Evolutionary conservation across 2,888 invertebrate species (phyloP).

Genomic region (Pemphredon lugubris): DNA sequence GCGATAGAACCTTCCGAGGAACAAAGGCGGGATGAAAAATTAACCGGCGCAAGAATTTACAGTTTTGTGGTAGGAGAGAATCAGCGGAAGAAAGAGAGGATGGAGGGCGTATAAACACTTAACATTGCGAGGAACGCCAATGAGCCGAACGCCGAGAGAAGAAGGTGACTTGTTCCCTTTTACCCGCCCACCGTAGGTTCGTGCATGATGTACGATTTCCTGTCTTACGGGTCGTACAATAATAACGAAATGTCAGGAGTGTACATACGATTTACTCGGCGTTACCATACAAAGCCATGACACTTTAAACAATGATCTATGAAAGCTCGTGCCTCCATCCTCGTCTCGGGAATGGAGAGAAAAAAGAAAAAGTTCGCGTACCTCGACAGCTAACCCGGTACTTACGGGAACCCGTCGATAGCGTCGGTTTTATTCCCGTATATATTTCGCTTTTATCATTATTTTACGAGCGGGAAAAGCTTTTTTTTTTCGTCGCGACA

Average conservation of each 20-base stretch:
- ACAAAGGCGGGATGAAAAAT: not conserved
- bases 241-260: slow-evolving; percentile 69
- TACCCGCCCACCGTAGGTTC: slow-evolving; percentile 68
- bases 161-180: slow-evolving; percentile 68
- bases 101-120: slow-evolving; percentile 53
- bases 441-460: too few relatives aligned
- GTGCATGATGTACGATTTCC: slow-evolving; percentile 69
- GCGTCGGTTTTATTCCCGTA: too few relatives aligned
- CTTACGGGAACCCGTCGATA: too few relatives aligned
- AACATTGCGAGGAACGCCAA: slow-evolving; percentile 56
- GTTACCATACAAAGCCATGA: slow-evolving; percentile 64
- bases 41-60: slow-evolving; percentile 17
- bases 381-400: too few relatives aligned
- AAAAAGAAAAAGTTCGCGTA: too few relatives aligned
- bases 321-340: slow-evolving; percentile 37
- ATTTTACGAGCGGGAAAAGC: too few relatives aligned
- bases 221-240: slow-evolving; percentile 66
- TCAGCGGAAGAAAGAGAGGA: slow-evolving; percentile 11
- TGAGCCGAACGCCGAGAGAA: slow-evolving; percentile 55
- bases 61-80: slow-evolving; percentile 7
- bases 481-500: too few relatives aligned
- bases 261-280: slow-evolving; percentile 66
- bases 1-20: too few relatives aligned
- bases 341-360: slow-evolving; percentile 7
- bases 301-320: slow-evolving; percentile 64